Evolutionary conservation across 1,140 invertebrate genomes (phyloP).

Genomic region (Delia radicum): DNA sequence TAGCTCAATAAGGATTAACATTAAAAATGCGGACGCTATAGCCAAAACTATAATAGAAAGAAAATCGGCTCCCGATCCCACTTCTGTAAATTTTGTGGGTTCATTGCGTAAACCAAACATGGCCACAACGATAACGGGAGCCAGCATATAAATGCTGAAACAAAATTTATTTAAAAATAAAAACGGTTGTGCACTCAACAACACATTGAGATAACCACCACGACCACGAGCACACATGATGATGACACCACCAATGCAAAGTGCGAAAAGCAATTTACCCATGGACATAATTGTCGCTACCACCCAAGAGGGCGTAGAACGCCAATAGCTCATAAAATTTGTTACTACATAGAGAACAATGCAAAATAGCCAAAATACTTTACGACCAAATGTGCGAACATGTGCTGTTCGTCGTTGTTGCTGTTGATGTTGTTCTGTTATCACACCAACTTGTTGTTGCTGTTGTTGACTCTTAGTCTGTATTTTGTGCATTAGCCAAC

Average conservation of each 20-base stretch:
- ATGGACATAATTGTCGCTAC: conserved; percentile 35
- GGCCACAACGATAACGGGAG: conserved; percentile 28
- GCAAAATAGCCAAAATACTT: conserved; percentile 37
- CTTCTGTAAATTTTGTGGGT: conserved; percentile 30
- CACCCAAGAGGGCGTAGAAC: conserved; percentile 31
- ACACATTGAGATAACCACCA: conserved; percentile 28
- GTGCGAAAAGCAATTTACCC: conserved; percentile 43
- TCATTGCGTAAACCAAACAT: conserved; percentile 30
- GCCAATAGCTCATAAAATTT: conserved; percentile 36
- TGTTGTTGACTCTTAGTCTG: background rate
- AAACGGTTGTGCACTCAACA: conserved; percentile 27
- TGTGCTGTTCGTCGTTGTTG: background rate
- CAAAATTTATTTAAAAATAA: conserved; percentile 32
- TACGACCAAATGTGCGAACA: background rate
- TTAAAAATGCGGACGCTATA: conserved; percentile 21
- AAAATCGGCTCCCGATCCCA: conserved; percentile 28
- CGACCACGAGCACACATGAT: conserved; percentile 30
- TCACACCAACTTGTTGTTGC: background rate
- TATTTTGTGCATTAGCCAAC: conserved; percentile 28
- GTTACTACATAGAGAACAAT: conserved; percentile 33
- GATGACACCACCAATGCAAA: conserved; percentile 38
- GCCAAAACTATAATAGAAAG: conserved; percentile 28
- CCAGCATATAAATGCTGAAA: conserved; percentile 34
- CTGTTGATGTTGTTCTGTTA: background rate
- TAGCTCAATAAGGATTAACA: conserved; percentile 27